Percentiles rank a stretch among this genome's conserved stretches.
Evolutionary conservation across 2,888 invertebrate genomes (phyloP).

Genomic region (Junonia oenone): DNA sequence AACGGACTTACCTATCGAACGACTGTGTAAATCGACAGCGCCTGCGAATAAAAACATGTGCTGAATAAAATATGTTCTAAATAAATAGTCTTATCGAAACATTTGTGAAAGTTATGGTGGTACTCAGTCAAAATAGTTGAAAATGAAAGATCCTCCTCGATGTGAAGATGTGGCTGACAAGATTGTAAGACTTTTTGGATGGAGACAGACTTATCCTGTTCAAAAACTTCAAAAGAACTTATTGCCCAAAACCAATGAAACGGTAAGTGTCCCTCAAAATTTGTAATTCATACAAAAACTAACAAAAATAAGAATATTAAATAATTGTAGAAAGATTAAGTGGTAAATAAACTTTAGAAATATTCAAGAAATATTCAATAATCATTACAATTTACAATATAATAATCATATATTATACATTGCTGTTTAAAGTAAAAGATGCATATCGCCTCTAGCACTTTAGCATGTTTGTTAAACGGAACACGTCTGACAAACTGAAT

Average conservation of each 20-base stretch:
- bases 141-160: constrained; percentile 83
- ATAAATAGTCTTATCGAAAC: not conserved
- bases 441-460: not conserved
- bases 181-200: constrained; percentile 86
- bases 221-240: constrained; percentile 85
- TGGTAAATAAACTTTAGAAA: too few species aligned
- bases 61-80: not conserved
- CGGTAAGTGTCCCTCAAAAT: constrained; percentile 42
- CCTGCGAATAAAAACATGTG: not conserved
- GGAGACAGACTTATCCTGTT: constrained; percentile 89
- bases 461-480: not conserved
- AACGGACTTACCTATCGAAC: constrained; percentile 3
- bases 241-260: constrained; percentile 65
- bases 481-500: not conserved
- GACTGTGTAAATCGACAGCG: not conserved
- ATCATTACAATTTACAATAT: too few species aligned
- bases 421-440: not conserved
- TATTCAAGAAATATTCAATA: too few species aligned
- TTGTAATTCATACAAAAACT: not conserved
- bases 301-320: not conserved
- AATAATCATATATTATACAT: too few species aligned
- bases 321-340: not conserved
- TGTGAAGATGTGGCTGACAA: constrained; percentile 89
- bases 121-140: constrained; percentile 15
- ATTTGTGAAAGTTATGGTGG: not conserved